Conservation (phyloP, 2,797 vertebrate genomes). For the Sebastes hopkinsi region DNA sequence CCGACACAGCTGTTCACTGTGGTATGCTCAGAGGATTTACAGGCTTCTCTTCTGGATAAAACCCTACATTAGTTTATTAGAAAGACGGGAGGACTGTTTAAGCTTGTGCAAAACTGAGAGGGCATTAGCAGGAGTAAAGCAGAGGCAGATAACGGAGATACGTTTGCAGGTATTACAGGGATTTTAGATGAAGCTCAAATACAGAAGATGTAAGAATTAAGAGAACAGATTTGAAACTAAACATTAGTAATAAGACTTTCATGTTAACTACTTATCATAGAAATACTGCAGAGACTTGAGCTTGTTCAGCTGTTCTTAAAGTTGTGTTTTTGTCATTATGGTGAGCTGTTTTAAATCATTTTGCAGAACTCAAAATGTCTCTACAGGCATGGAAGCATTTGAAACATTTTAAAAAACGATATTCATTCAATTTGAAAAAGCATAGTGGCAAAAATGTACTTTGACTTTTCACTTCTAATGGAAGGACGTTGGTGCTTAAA, state of each 20-base stretch:
- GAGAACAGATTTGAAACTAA: neutral
- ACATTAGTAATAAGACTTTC: neutral
- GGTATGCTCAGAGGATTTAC: conserved; percentile 25
- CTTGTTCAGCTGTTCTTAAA: neutral
- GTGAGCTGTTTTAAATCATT: neutral
- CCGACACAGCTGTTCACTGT: conserved; percentile 26
- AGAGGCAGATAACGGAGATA: neutral
- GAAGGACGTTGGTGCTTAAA: conserved; percentile 75
- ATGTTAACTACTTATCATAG: neutral
- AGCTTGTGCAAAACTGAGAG: conserved; percentile 1
- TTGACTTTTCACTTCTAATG: conserved; percentile 60
- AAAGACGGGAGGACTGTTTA: conserved; percentile 1
- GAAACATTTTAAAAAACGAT: neutral
- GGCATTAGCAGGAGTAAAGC: neutral
- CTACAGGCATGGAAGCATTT: neutral
- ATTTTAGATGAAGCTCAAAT: neutral
- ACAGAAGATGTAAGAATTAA: neutral
- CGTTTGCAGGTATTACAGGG: neutral
- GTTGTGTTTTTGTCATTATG: neutral
- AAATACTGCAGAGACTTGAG: neutral
- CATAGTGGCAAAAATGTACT: neutral
- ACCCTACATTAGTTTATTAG: conserved; percentile 45
- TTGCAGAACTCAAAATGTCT: neutral
- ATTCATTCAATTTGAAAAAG: neutral
- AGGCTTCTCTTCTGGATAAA: conserved; percentile 18